Conservation (phyloP, 2,113 vertebrate genomes). For the Spermophilus dauricus region DNA sequence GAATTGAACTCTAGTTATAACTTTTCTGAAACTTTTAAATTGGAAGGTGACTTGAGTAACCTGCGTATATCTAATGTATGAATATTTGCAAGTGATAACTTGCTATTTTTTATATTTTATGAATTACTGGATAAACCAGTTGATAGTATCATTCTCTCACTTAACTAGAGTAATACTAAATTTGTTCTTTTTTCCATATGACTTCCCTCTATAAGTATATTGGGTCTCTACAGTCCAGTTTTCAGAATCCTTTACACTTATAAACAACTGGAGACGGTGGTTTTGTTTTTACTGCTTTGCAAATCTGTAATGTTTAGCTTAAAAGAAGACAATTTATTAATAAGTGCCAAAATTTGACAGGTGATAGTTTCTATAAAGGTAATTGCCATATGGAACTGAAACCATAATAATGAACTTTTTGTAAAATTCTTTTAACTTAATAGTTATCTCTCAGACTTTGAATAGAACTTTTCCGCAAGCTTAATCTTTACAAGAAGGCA, state of each 20-base stretch:
- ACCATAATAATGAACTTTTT: neutral
- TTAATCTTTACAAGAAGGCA: neutral
- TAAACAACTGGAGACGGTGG: neutral
- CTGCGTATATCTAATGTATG: neutral
- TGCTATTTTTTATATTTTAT: neutral
- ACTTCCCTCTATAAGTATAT: neutral
- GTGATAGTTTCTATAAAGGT: neutral
- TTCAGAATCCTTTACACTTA: neutral
- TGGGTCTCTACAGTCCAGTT: neutral
- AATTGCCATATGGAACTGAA: neutral
- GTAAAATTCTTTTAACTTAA: neutral
- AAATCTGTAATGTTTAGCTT: neutral
- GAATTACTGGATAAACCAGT: neutral
- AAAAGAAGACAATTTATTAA: neutral
- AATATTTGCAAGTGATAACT: neutral
- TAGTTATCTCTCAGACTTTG: neutral
- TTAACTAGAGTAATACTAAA: neutral
- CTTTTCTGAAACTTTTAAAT: neutral
- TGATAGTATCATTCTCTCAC: neutral
- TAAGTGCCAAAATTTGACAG: neutral
- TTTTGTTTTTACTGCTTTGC: neutral
- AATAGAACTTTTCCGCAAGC: neutral
- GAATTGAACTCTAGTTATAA: neutral
- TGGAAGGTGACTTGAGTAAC: neutral
- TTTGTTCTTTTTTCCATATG: neutral